Evolutionary conservation across 2,113 vertebrate genomes (phyloP).

Genomic region (Bettongia penicillata): DNA sequence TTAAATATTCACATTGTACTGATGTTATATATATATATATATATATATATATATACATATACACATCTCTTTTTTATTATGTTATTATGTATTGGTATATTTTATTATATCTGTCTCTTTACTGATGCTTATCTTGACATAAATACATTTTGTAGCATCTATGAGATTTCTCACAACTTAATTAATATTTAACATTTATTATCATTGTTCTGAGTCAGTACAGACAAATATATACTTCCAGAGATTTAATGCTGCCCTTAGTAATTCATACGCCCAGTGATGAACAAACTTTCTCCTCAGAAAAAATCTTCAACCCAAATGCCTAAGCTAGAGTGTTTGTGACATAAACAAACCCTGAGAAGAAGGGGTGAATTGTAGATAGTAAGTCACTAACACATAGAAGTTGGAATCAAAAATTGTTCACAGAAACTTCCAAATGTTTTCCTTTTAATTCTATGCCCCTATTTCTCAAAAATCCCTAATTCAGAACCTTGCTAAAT

Average conservation of each 20-base stretch:
- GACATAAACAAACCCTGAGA: neutral
- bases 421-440: conserved; percentile 22
- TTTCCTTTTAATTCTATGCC: neutral
- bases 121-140: neutral
- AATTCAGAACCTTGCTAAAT: conserved; percentile 25
- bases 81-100: neutral
- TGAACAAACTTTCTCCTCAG: conserved; percentile 17
- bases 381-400: conserved; percentile 20
- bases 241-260: conserved; percentile 56
- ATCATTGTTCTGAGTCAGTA: conserved; percentile 54
- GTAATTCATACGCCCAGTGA: conserved; percentile 59
- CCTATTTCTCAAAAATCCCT: neutral
- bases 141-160: conserved; percentile 18
- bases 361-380: neutral
- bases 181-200: conserved; percentile 69
- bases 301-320: neutral
- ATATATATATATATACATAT: neutral
- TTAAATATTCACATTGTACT: neutral
- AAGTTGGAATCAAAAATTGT: conserved; percentile 7
- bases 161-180: conserved; percentile 45
- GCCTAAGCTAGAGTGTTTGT: conserved; percentile 19
- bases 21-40: neutral
- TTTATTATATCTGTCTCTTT: neutral
- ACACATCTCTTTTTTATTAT: neutral
- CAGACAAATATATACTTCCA: conserved; percentile 59